Base-by-base conservation (phyloP, 2,797 vertebrate genomes). In the Amniataba percoides region DNA sequence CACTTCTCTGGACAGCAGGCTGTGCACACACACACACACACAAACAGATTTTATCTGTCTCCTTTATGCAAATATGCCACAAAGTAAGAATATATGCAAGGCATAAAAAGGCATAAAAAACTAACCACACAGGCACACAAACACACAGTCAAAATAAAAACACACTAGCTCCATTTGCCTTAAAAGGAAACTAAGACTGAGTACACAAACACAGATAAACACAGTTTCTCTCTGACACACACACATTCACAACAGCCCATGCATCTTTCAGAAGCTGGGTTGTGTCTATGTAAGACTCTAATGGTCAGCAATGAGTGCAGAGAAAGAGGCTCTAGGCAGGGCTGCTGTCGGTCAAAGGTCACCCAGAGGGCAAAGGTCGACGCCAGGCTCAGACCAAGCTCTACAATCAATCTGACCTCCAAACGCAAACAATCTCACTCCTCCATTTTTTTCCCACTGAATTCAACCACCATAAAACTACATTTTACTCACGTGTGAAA, bases 261-360 rank as follows among this genome's bases (percentile, higher is more conserved):
- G 83, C 80, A 92, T 90, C 71, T 90, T 92, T 92, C 64, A 90
- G 77, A 74, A 72, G 85, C 69, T 31, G 36, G 52, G 52, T 60
- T 81, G 63, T 66, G 78, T 84, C 83, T 73, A 61, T 84, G 74
- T 71, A 74, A 81, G 73, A 75, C 63, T 56, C 59, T 85, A 84
- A 90, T 84, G 71, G 81, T 18, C 64, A 64, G 70, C 81, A 84
- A 80, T 80, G 78, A 86, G 65, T 58, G 52, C 68, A 71, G 56
- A 80, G 52, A 46, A 71, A 75, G 80, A 81, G 39, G 56, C 89
- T 86, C 66, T 78, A 74, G 78, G 73, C 83, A 66, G 66, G 72
- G 62, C 77, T 57, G 67, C 80, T 40, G 45, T 68, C 0, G 57
- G 83, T 81, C 83, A 88, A 77, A 82, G 87, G 85, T 90, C 81